Conservation (phyloP, 2,888 invertebrate genomes). For the Nebria brevicollis region DNA sequence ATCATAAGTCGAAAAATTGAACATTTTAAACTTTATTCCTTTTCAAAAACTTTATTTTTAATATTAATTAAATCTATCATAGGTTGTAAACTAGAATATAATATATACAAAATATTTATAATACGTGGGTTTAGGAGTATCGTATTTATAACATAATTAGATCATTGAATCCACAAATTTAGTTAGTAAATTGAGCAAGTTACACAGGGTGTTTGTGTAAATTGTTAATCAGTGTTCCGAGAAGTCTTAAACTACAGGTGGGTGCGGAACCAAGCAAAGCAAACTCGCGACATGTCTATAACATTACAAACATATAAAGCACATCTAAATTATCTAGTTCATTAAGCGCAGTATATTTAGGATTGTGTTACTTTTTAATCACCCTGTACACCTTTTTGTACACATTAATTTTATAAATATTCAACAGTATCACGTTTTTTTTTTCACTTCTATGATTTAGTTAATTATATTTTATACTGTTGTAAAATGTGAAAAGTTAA, state of each 20-base stretch:
- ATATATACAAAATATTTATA: neutral
- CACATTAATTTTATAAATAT: conserved; percentile 28
- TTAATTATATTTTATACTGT: conserved; percentile 14
- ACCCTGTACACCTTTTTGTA: conserved; percentile 28
- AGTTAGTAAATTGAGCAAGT: conserved; percentile 43
- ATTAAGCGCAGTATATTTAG: conserved; percentile 43
- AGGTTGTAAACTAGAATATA: neutral
- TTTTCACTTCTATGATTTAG: neutral
- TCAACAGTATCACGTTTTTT: conserved; percentile 20
- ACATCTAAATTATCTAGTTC: conserved; percentile 45
- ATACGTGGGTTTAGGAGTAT: neutral
- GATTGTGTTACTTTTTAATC: conserved; percentile 45
- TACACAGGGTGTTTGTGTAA: conserved; percentile 40
- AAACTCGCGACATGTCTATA: conserved; percentile 5
- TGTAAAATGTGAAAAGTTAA: neutral
- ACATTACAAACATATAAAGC: neutral
- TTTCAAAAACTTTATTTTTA: too few species aligned
- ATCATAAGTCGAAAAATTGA: too few species aligned
- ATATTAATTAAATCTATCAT: neutral
- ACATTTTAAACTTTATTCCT: too few species aligned
- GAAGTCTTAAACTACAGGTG: conserved; percentile 37
- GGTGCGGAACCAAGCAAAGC: conserved; percentile 20
- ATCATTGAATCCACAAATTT: conserved; percentile 38
- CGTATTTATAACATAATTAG: conserved; percentile 29
- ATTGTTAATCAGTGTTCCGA: conserved; percentile 45